Conservation (phyloP, 2,113 vertebrate species). For the Acrocephalus kingi region DNA sequence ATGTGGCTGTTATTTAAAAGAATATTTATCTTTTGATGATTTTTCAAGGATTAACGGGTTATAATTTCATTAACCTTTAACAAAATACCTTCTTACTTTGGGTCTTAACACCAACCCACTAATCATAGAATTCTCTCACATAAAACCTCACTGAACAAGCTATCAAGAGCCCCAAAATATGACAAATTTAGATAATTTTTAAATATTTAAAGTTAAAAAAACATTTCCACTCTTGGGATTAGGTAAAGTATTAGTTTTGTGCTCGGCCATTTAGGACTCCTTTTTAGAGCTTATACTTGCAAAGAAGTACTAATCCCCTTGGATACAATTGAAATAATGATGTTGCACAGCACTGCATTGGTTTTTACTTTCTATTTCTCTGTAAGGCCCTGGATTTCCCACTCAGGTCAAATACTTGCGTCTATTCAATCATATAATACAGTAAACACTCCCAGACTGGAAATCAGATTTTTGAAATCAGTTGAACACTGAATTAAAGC, state of each 20-base stretch:
- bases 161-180: background rate
- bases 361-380: background rate
- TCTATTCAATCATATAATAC: background rate
- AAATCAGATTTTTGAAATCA: background rate
- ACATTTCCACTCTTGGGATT: background rate
- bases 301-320: background rate
- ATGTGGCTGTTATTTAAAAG: slow-evolving; percentile 36
- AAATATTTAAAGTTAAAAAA: slow-evolving; percentile 41
- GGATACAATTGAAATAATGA: background rate
- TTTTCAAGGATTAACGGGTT: background rate
- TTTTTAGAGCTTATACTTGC: background rate
- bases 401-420: background rate
- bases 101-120: background rate
- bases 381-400: background rate
- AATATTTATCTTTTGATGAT: slow-evolving; percentile 14
- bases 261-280: background rate
- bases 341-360: background rate
- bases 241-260: background rate
- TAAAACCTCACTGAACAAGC: slow-evolving; percentile 5
- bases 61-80: slow-evolving; percentile 3
- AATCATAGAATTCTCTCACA: background rate
- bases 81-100: background rate
- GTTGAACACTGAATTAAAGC: background rate
- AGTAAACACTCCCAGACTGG: background rate
- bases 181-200: slow-evolving; percentile 1